Percentiles rank a stretch among this genome's conserved stretches.
These are phyloP conservation scores for Tenthredo amoena DNA, from an alignment of 2,888 invertebrate genomes.

Conservation along the genomic window DNA sequence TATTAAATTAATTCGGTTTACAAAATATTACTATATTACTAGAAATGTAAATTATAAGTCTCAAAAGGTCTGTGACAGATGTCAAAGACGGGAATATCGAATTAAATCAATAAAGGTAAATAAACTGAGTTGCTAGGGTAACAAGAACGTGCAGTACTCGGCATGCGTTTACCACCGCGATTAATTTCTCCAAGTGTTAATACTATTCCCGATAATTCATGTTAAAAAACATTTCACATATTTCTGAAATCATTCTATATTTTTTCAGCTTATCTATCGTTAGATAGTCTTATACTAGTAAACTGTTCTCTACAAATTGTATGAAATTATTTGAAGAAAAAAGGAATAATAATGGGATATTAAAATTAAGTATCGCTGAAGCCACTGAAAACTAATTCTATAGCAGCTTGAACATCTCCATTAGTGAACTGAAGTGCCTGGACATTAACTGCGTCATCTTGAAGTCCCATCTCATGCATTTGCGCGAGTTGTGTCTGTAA, in stretches of 20 bases:
- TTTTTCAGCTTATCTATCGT: not conserved
- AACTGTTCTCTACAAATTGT: not conserved
- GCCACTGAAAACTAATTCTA: conserved; percentile 92
- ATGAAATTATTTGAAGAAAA: not conserved
- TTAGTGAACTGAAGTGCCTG: conserved; percentile 90
- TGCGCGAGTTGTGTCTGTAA: conserved; percentile 83
- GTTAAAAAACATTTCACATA: not conserved
- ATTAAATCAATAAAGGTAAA: conserved; percentile 36
- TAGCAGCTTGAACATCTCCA: conserved; percentile 94
- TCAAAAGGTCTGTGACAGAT: conserved; percentile 33
- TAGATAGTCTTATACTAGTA: not conserved
- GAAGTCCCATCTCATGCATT: conserved; percentile 95
- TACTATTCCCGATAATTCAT: not conserved
- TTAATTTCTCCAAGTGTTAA: not conserved
- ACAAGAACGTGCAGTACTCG: not conserved
- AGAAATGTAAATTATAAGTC: conserved; percentile 37
- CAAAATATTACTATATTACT: conserved; percentile 21
- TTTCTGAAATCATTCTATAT: not conserved
- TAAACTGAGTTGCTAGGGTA: conserved; percentile 30
- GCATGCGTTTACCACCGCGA: not conserved
- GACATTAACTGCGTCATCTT: conserved; percentile 91
- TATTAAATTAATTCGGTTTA: conserved; percentile 18
- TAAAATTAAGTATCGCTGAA: conserved; percentile 70
- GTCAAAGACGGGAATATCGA: not conserved
- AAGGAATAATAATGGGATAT: not conserved